Evolutionary conservation across 1,140 invertebrate genomes (phyloP), one percentile per base, ranked within the genome.

Genomic region (Vanessa tameamea): DNA sequence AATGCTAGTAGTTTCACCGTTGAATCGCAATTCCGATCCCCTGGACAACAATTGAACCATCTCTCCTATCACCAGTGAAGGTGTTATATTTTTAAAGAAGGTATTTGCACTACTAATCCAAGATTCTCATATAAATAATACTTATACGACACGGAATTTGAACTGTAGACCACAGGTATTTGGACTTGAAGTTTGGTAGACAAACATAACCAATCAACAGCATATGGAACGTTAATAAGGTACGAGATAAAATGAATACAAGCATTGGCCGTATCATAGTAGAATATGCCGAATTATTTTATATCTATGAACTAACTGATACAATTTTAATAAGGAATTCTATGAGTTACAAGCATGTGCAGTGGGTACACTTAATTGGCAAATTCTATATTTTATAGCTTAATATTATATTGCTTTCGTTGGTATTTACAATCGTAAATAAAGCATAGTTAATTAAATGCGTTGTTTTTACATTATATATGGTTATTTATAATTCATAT

Each of bases 311-410:
- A 61, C 14, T 0, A 15, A 2, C 15, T 11, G 7, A 61, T 14
- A 37, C 26, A 61, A 61, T 11, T 61, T 57, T 57, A 23, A 20
- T 20, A 57, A 26, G 20, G n/a, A 61, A 61, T 61, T 61, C 57
- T 15, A 61, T 61, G 5, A 2, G 14, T 37, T 61, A 31, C 9
- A 12, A 12, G 57, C 1, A 59, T 59, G 48, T 12, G 9, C 12
- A n/a, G n/a, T 26, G 26, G 3, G 14, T 61, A 37, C 14, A 31
- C 11, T n/a, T 61, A 61, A 61, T 61, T 61, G 57, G 57, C 14
- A n/a, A n/a, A 37, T 15, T 9, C 57, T 15, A 4, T 37, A 37
- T 61, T 61, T 61, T 61, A 61, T 61, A 37, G 26, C 57, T 61
- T 61, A 61, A 61, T 61, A 61, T 37, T 37, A 16, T 31, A 13